Evolutionary conservation across 1,140 invertebrate genomes (phyloP), one percentile per base, ranked within the genome.

Genomic region (Drosophila nigrodunni): DNA sequence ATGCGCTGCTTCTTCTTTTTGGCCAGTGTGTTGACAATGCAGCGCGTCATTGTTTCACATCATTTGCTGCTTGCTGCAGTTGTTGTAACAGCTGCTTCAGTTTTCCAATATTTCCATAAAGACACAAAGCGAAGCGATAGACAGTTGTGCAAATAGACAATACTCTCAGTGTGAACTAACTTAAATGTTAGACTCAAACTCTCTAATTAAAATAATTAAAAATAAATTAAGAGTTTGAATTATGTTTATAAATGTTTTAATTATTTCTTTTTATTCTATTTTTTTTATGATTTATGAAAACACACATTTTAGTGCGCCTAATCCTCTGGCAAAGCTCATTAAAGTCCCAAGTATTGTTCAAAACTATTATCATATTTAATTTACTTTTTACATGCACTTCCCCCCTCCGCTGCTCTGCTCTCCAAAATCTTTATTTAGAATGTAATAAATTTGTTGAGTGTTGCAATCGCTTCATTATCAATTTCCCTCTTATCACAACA

Each of bases 381-480:
- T 10, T 58, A 8, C 11, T 4, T 35, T 49, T 21, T 47, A 49
- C 10, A 21, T 49, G 49, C 30, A 47, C 2, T 13, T 11, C 8
- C 18, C 34, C 34, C 15, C 2, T 43, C 41, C 11, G 11, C 13
- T 43, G 7, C 15, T 34, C 1, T 30, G 44, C n/a, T 15, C 11
- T 15, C 21, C 18, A n/a, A 30, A 44, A 8, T 37, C 54, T 59
- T 43, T 68, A 59, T 52, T 47, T 58, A 52, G 46, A 72, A 72
- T 65, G 11, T 76, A 72, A 65, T 58, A 54, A 76, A 65, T 60
- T 72, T 54, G 41, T 9, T 44, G 49, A 13, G 35, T 47, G 52
- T 30, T 58, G 52, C 73, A 70, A 49, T 59, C 37, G 59, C 44
- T 57, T 74, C 41, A 70, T 75, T 76, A 76, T 76, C 74, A 75